These are phyloP conservation scores for Anolis carolinensis DNA, from an alignment of 2,113 vertebrate genomes.

Conservation along the genomic window DNA sequence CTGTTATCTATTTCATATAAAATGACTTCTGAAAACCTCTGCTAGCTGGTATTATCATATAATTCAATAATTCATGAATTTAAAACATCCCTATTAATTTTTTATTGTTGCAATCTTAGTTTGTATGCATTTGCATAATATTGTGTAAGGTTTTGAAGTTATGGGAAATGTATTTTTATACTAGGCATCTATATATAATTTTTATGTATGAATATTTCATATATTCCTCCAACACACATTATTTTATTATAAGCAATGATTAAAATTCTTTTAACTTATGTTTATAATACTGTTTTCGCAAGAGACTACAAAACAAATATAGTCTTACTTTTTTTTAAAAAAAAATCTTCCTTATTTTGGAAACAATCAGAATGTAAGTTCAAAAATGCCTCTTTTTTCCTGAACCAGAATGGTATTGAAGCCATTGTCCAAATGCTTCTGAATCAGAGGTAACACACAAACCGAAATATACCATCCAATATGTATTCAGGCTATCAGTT, in stretches of 20 bases:
- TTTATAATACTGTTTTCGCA: background rate
- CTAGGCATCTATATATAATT: slow-evolving; percentile 24
- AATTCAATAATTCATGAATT: background rate
- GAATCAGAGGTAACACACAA: too few species aligned
- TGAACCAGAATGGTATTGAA: background rate
- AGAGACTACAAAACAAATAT: too few species aligned
- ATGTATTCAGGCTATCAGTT: background rate
- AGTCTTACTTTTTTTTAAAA: background rate
- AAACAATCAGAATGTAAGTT: background rate
- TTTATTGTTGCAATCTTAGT: slow-evolving; percentile 47
- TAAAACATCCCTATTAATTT: slow-evolving; percentile 26
- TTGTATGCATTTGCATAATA: slow-evolving; percentile 15
- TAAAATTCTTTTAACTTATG: background rate
- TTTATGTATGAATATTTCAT: slow-evolving; percentile 44
- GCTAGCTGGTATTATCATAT: slow-evolving; percentile 9
- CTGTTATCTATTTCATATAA: slow-evolving; percentile 34
- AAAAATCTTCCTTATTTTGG: background rate
- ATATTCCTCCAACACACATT: slow-evolving; percentile 37
- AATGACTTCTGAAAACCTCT: slow-evolving; percentile 7
- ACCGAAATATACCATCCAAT: background rate
- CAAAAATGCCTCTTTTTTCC: background rate
- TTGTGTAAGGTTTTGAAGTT: slow-evolving; percentile 39
- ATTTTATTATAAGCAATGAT: slow-evolving; percentile 28
- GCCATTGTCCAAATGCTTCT: background rate
- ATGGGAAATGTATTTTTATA: slow-evolving; percentile 44